Evolutionary conservation across 1,140 invertebrate genomes (phyloP).

Genomic region (Psix sp.): DNA sequence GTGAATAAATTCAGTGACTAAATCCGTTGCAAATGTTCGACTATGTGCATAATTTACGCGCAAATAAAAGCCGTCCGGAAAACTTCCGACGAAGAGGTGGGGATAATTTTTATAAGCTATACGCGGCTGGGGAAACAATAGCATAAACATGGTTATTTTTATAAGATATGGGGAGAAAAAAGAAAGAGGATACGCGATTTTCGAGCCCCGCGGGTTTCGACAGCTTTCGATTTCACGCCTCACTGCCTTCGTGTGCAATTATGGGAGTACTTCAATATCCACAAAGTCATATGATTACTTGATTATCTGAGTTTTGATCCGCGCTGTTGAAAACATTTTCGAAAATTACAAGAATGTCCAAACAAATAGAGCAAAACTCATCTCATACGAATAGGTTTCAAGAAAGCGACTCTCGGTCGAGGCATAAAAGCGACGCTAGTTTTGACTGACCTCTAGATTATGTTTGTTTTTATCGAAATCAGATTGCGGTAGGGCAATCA

Average conservation of each 20-base stretch:
- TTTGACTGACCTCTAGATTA: slow-evolving; percentile 8
- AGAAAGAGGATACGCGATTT: slow-evolving; percentile 26
- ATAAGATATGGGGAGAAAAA: slow-evolving; percentile 10
- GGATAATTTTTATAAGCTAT: neutral
- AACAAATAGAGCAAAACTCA: too few relatives aligned
- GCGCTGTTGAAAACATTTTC: too few relatives aligned
- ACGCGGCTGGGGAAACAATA: neutral
- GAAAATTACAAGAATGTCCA: too few relatives aligned
- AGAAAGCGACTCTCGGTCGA: too few relatives aligned
- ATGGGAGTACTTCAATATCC: slow-evolving; percentile 41
- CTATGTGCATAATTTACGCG: slow-evolving; percentile 28
- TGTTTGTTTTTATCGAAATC: slow-evolving; percentile 17
- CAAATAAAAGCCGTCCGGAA: too few relatives aligned
- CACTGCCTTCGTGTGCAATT: slow-evolving; percentile 50
- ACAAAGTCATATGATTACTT: slow-evolving; percentile 7
- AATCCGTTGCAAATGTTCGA: slow-evolving; percentile 1
- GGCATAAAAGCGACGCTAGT: too few relatives aligned
- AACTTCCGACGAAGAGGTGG: too few relatives aligned
- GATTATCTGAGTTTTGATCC: neutral
- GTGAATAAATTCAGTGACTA: slow-evolving; percentile 33
- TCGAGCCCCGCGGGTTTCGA: slow-evolving; percentile 59
- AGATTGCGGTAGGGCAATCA: slow-evolving; percentile 23
- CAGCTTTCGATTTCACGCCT: slow-evolving; percentile 61
- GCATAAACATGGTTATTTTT: too few relatives aligned
- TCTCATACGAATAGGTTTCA: too few relatives aligned